Conservation (phyloP, 2,113 vertebrate species). For the Crotalus tigris region DNA sequence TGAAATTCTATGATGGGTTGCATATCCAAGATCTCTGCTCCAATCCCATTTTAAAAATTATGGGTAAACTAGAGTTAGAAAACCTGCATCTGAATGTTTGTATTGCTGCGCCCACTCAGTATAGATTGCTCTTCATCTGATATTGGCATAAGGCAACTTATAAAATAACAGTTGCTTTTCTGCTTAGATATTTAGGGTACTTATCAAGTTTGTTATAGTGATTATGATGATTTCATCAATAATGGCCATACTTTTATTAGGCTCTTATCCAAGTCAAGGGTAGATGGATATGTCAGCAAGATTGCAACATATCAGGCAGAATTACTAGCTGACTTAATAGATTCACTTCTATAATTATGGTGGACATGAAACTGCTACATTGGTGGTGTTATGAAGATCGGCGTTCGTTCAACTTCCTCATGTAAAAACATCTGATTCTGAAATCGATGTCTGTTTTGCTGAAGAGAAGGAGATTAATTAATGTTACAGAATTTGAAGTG, state of each 20-base stretch:
- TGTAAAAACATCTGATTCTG: neutral
- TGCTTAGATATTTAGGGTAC: neutral
- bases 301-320: neutral
- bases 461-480: neutral
- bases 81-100: neutral
- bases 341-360: neutral
- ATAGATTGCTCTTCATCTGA: neutral
- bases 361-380: neutral
- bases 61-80: neutral
- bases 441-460: neutral
- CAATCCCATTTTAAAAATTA: neutral
- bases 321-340: neutral
- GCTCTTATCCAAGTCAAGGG: neutral
- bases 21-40: neutral
- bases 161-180: neutral
- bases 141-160: neutral
- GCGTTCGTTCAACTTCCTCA: too few relatives aligned
- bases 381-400: neutral
- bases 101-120: neutral
- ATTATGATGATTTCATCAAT: neutral
- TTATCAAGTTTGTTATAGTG: neutral
- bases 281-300: neutral
- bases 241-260: neutral
- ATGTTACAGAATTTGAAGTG: neutral
- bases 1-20: neutral